Percentiles rank a stretch among this genome's conserved stretches.
These are phyloP conservation scores for Anthoscopus minutus DNA, from an alignment of 2,113 vertebrate species.

Conservation along the genomic window DNA sequence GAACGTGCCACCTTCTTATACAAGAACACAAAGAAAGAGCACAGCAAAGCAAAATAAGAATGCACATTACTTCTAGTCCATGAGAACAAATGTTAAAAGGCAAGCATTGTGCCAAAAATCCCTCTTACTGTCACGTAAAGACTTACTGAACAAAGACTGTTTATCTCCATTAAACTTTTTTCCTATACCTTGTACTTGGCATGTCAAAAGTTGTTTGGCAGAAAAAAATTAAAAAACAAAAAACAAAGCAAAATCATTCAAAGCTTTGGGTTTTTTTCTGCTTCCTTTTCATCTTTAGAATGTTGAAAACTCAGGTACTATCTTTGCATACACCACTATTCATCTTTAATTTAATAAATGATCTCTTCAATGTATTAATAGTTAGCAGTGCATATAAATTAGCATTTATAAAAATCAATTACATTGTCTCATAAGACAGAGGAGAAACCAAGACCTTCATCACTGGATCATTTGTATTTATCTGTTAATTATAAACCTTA, in stretches of 20 bases:
- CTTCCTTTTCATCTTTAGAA: conserved; percentile 38
- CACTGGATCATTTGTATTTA: conserved; percentile 80
- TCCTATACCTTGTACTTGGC: not conserved
- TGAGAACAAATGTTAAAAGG: conserved; percentile 40
- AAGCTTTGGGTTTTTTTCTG: not conserved
- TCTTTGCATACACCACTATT: conserved; percentile 50
- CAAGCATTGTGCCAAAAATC: conserved; percentile 24
- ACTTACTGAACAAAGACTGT: conserved; percentile 29
- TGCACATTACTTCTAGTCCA: not conserved
- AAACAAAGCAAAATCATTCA: not conserved
- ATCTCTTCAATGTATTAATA: conserved; percentile 69
- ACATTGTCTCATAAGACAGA: conserved; percentile 73
- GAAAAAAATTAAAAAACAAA: not conserved
- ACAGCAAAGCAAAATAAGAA: conserved; percentile 25
- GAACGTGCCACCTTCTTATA: not conserved
- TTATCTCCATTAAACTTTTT: conserved; percentile 35
- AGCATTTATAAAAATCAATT: conserved; percentile 83
- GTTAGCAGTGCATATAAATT: conserved; percentile 78
- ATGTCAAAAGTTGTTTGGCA: not conserved
- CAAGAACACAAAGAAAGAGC: not conserved
- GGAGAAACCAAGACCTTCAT: conserved; percentile 76
- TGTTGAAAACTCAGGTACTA: conserved; percentile 52
- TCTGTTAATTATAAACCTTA: conserved; percentile 82
- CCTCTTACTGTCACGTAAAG: conserved; percentile 25
- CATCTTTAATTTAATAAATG: conserved; percentile 68